phyloP scores from a whole-genome alignment of 2,113 vertebrate genomes.

The Morone chrysops region DNA sequence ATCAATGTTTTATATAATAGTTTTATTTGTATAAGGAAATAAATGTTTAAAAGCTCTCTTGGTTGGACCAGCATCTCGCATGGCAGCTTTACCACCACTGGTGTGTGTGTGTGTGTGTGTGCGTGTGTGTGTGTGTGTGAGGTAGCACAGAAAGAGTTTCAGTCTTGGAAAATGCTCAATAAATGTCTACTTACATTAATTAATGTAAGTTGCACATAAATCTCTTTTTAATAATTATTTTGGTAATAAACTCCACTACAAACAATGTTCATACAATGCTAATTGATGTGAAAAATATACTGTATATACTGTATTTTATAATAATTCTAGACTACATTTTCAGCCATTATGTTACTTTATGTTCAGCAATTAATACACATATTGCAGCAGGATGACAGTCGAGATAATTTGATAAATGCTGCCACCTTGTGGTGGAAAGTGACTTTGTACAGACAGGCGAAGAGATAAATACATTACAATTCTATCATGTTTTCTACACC shows the following conservation, averaged over 20 bases:
- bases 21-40: too few relatives aligned
- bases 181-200: neutral
- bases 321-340: neutral
- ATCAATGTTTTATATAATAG: too few relatives aligned
- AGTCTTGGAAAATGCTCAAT: too few relatives aligned
- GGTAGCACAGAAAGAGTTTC: too few relatives aligned
- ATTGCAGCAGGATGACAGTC: neutral
- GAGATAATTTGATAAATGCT: slow-evolving; percentile 42
- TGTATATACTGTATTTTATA: neutral
- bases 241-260: neutral
- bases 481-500: neutral
- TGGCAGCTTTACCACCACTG: too few relatives aligned
- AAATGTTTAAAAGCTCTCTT: too few relatives aligned
- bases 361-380: neutral
- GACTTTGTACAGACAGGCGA: slow-evolving; percentile 1
- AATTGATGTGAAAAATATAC: neutral
- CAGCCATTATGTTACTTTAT: neutral
- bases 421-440: slow-evolving; percentile 52
- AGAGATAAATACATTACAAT: neutral
- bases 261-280: neutral
- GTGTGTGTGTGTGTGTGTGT: too few relatives aligned
- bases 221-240: slow-evolving; percentile 4
- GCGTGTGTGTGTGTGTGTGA: too few relatives aligned
- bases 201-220: neutral
- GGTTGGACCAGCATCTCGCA: too few relatives aligned